phyloP scores from a whole-genome alignment of 2,113 vertebrate species.

The Calyptommatus sinebrachiatus region DNA sequence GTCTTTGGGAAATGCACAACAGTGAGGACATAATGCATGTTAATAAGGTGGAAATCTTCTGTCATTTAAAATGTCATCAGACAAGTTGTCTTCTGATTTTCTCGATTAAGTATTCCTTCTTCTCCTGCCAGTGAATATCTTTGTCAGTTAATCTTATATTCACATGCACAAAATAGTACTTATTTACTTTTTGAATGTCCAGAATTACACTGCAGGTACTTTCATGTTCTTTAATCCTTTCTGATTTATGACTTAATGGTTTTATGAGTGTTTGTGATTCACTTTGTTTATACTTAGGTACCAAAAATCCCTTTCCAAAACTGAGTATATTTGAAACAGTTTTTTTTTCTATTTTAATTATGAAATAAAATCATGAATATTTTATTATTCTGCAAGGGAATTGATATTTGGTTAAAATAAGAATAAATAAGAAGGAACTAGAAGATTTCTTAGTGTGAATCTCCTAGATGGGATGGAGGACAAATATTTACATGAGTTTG shows the following conservation, averaged over 20 bases:
- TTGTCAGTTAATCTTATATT: not conserved
- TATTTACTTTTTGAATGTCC: not conserved
- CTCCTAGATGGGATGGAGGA: too few species aligned
- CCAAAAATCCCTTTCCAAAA: not conserved
- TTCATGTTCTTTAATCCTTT: too few species aligned
- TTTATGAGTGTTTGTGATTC: not conserved
- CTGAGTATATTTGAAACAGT: not conserved
- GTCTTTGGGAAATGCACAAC: not conserved
- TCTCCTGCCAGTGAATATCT: not conserved
- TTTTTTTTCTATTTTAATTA: not conserved
- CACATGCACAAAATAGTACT: not conserved
- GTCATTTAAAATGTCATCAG: not conserved
- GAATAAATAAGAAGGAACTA: too few species aligned
- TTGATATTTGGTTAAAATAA: too few species aligned
- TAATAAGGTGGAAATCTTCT: not conserved
- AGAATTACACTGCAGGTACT: not conserved
- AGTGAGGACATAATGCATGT: not conserved
- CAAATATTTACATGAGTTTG: too few species aligned
- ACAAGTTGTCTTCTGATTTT: not conserved
- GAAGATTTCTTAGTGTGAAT: too few species aligned
- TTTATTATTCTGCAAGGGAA: not conserved
- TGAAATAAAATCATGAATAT: not conserved
- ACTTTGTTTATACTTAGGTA: not conserved
- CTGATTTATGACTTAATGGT: not conserved
- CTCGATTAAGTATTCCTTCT: not conserved